phyloP scores from a whole-genome alignment of 1,140 invertebrate species.

The Wasmannia auropunctata region DNA sequence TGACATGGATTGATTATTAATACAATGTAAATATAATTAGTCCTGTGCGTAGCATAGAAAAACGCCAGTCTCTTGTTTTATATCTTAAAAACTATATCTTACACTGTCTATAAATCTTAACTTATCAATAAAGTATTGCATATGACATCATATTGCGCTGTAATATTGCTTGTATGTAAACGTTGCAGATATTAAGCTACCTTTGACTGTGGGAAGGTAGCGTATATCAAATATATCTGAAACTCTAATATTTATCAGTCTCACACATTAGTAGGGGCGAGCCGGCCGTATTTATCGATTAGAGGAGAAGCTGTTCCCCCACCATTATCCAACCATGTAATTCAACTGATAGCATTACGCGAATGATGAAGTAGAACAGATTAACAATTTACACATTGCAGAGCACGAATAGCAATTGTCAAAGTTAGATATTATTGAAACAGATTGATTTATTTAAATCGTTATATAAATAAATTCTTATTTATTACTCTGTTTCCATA shows the following conservation, averaged over 20 bases:
- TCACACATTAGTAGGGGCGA: constrained; percentile 33
- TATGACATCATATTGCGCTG: background rate
- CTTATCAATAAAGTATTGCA: background rate
- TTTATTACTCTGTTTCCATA: background rate
- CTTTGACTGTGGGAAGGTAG: background rate
- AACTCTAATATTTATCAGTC: constrained; percentile 27
- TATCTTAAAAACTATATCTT: background rate
- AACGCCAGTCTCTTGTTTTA: background rate
- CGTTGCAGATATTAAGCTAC: background rate
- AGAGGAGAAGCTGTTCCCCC: constrained; percentile 32
- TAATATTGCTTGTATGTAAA: constrained; percentile 13
- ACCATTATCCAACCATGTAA: constrained; percentile 34
- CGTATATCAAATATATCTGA: background rate
- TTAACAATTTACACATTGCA: background rate
- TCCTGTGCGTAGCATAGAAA: background rate
- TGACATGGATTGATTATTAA: background rate
- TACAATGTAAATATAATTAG: background rate
- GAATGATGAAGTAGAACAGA: constrained; percentile 20
- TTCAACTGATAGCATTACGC: constrained; percentile 21
- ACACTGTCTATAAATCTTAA: background rate
- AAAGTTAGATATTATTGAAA: background rate
- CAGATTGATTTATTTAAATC: background rate
- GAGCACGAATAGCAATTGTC: background rate
- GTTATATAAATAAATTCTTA: background rate
- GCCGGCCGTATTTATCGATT: constrained; percentile 38